Conservation (phyloP, 2,113 vertebrate genomes). For the Girardinichthys multiradiatus region DNA sequence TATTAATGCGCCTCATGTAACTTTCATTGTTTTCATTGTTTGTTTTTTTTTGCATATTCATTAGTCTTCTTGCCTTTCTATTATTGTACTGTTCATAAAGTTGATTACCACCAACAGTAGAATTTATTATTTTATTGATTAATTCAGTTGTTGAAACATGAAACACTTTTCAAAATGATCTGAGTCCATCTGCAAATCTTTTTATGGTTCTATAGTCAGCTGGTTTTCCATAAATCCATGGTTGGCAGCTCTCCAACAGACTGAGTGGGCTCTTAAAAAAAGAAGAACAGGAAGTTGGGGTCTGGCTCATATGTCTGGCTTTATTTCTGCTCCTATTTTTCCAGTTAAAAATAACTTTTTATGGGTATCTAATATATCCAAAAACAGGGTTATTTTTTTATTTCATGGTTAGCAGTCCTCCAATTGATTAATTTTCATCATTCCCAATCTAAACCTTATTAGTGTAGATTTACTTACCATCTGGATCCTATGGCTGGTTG, state of each 20-base stretch:
- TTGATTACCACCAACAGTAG: neutral
- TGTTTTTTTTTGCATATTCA: constrained; percentile 6
- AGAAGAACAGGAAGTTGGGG: constrained; percentile 47
- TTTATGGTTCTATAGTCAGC: constrained; percentile 17
- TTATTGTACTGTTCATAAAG: neutral
- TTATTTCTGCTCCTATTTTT: constrained; percentile 2
- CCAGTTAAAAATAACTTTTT: neutral
- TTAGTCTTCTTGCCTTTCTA: neutral
- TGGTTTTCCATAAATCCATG: constrained; percentile 33
- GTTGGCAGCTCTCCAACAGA: constrained; percentile 33
- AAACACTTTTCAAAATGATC: neutral
- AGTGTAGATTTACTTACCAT: constrained; percentile 18
- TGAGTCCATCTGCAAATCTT: constrained; percentile 8
- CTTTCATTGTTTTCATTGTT: neutral
- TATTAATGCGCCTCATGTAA: constrained; percentile 7
- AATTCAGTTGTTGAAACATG: neutral
- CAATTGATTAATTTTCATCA: neutral
- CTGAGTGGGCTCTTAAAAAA: constrained; percentile 13
- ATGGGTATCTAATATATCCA: too few relatives aligned
- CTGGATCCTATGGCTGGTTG: neutral
- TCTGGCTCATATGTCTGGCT: constrained; percentile 38
- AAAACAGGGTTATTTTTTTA: neutral
- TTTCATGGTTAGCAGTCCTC: neutral
- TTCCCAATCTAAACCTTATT: neutral
- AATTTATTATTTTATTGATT: neutral